phyloP scores from a whole-genome alignment of 1,140 invertebrate genomes.

The Cotesia chilonis region DNA sequence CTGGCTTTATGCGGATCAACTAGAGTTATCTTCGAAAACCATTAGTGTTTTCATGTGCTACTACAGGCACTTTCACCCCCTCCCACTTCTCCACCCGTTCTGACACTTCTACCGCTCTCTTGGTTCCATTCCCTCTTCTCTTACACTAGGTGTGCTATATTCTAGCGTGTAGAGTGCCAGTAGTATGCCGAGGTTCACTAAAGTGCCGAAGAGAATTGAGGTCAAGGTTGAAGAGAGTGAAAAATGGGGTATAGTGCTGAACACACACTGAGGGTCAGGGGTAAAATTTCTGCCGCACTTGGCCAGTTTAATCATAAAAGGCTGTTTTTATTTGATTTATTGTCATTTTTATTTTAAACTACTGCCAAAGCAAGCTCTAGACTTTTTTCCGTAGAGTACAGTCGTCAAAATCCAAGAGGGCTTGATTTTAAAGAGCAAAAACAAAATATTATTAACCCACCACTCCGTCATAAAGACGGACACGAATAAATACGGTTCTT shows the following conservation, averaged over 20 bases:
- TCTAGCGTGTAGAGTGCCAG: conserved; percentile 10
- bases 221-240: conserved; percentile 30
- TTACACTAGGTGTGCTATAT: not conserved
- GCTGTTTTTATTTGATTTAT: too few species aligned
- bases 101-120: not conserved
- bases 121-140: not conserved
- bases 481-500: too few species aligned
- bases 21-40: conserved; percentile 23
- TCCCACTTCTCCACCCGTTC: not conserved
- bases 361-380: too few species aligned
- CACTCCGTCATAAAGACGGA: too few species aligned
- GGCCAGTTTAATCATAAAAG: not conserved
- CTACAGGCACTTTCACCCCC: not conserved
- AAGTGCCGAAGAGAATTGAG: conserved; percentile 8
- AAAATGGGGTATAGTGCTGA: conserved; percentile 15
- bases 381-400: too few species aligned
- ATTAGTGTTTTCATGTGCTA: not conserved
- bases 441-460: too few species aligned
- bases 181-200: too few species aligned
- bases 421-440: too few species aligned
- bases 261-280: conserved; percentile 1
- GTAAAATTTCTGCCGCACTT: conserved; percentile 1
- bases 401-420: too few species aligned
- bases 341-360: too few species aligned
- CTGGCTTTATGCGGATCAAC: conserved; percentile 19